Percentiles rank a stretch among this genome's conserved stretches.
phyloP scores from a whole-genome alignment of 92 coral and sea anemone species.

The Phenganax subtilis region DNA sequence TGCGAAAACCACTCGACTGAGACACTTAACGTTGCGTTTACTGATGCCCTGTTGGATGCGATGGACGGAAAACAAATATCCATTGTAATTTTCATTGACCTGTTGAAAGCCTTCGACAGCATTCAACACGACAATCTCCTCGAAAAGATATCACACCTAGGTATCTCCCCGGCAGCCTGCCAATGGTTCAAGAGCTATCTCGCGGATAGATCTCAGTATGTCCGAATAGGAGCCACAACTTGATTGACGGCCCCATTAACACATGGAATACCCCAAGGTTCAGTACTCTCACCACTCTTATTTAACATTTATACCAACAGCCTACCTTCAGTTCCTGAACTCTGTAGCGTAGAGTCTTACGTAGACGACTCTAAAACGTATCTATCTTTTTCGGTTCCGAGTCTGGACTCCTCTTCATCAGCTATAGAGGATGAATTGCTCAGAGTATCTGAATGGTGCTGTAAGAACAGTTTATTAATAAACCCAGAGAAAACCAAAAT shows the following conservation, averaged over 20 bases:
- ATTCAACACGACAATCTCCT: constrained; percentile 35
- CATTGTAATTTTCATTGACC: not conserved
- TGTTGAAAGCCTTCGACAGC: constrained; percentile 12
- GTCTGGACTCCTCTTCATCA: constrained; percentile 2
- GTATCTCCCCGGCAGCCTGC: constrained; percentile 29
- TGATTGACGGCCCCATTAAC: constrained; percentile 41
- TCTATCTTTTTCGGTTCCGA: constrained; percentile 42
- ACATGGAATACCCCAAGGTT: constrained; percentile 55
- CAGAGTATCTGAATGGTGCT: constrained; percentile 52
- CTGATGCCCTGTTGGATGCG: constrained; percentile 33
- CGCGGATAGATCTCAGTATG: constrained; percentile 28
- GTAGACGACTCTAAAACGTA: constrained; percentile 55
- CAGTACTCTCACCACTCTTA: constrained; percentile 52
- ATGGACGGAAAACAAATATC: constrained; percentile 38
- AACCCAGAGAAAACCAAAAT: constrained; percentile 56
- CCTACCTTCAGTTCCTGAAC: constrained; percentile 20
- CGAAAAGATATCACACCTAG: constrained; percentile 22
- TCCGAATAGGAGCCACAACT: constrained; percentile 46
- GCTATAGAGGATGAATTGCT: constrained; percentile 50
- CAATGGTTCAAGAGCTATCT: constrained; percentile 45
- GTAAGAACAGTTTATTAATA: constrained; percentile 44
- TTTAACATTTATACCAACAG: constrained; percentile 45
- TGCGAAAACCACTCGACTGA: constrained; percentile 33
- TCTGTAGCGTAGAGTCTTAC: constrained; percentile 50
- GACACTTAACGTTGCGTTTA: constrained; percentile 17